phyloP scores from a whole-genome alignment of 2,113 vertebrate species.

The Salvator merianae region DNA sequence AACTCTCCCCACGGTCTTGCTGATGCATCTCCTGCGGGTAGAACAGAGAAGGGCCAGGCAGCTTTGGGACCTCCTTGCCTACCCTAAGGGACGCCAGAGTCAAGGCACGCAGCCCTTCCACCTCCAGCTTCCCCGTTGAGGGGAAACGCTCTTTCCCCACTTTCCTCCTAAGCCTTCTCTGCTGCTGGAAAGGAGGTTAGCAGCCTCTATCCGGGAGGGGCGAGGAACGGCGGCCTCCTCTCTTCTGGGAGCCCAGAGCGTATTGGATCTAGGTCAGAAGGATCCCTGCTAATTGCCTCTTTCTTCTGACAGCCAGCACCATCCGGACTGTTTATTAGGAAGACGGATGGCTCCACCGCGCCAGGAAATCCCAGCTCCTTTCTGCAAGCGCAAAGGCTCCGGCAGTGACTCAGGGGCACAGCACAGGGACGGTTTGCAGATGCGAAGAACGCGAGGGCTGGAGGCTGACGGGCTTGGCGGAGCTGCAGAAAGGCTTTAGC shows the following conservation, averaged over 20 bases:
- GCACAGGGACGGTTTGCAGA: too few relatives aligned
- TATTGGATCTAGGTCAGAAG: background rate
- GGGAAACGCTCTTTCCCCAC: background rate
- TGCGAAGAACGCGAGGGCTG: too few relatives aligned
- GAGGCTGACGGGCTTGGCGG: too few relatives aligned
- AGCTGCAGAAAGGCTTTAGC: too few relatives aligned
- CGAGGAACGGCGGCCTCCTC: background rate
- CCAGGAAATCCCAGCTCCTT: background rate
- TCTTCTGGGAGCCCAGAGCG: background rate
- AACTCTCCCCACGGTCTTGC: too few relatives aligned
- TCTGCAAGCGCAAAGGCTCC: background rate
- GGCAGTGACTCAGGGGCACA: too few relatives aligned
- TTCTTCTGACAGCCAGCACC: background rate
- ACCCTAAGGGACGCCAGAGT: background rate
- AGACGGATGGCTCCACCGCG: background rate
- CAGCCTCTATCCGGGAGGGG: background rate
- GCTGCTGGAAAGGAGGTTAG: background rate
- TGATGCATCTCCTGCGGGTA: too few relatives aligned
- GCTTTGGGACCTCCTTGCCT: too few relatives aligned
- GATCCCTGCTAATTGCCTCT: background rate
- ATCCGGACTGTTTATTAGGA: background rate
- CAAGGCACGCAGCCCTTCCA: too few relatives aligned
- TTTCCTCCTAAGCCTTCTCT: background rate
- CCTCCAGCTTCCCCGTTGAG: background rate
- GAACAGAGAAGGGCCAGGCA: too few relatives aligned